phyloP scores from a whole-genome alignment of 2,888 invertebrate species.

The Cetonia aurata region DNA sequence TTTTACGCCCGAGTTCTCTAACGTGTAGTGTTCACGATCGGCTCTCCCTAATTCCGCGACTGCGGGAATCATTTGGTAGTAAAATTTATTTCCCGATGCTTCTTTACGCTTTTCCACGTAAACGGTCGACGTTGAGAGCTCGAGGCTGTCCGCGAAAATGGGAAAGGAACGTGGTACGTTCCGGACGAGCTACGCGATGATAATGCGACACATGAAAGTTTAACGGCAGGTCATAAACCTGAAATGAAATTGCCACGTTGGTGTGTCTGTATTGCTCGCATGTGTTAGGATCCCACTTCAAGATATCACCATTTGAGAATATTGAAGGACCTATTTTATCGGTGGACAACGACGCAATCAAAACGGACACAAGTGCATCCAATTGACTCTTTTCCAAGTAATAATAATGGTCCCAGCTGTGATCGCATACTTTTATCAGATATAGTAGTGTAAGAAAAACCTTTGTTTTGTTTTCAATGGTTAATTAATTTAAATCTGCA shows the following conservation, averaged over 20 bases:
- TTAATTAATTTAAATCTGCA: too few relatives aligned
- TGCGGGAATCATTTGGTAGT: slow-evolving; percentile 39
- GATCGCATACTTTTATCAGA: too few relatives aligned
- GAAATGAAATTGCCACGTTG: slow-evolving; percentile 8
- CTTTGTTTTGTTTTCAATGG: too few relatives aligned
- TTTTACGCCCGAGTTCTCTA: neutral
- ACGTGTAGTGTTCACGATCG: neutral
- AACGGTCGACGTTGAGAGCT: neutral
- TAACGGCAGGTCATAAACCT: slow-evolving; percentile 13
- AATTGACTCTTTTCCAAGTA: too few relatives aligned
- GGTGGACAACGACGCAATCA: too few relatives aligned
- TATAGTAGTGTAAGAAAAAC: too few relatives aligned
- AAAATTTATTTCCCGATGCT: slow-evolving; percentile 36
- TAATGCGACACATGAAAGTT: slow-evolving; percentile 35
- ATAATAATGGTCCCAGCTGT: too few relatives aligned
- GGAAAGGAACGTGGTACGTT: neutral
- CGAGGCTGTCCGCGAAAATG: neutral
- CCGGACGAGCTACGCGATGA: slow-evolving; percentile 15
- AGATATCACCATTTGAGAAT: too few relatives aligned
- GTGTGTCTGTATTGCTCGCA: neutral
- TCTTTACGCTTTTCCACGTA: slow-evolving; percentile 24
- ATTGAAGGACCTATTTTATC: too few relatives aligned
- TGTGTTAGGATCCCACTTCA: too few relatives aligned
- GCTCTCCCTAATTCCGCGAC: slow-evolving; percentile 5
- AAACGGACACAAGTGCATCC: too few relatives aligned